Base-by-base conservation (phyloP, 2,888 invertebrate species). In the Cephus rjabovi region DNA sequence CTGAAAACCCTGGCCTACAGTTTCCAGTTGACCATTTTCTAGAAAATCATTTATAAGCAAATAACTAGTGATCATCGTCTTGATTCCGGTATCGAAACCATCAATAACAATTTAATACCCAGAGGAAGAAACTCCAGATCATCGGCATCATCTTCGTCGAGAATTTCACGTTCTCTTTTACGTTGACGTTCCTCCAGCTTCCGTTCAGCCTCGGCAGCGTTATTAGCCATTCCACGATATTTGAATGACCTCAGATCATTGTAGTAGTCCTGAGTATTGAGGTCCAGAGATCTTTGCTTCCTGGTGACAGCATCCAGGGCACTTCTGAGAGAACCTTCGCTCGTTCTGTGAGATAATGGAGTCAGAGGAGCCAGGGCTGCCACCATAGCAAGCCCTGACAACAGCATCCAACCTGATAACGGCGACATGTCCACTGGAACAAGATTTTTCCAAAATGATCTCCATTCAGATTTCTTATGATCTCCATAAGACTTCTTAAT, bases 291-390 rank as follows among this genome's bases (percentile, higher is more conserved):
- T 78, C 92, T 89, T 83, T 93, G 93, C 69, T 93, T 92, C 78
- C 92, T 90, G 69, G 91, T 90, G 40, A 93, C 91, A 2, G 92
- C 93, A 76, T 92, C 91, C 79, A 93, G 84, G 6, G 93, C 93
- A 80, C 92, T 91, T 76, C 88, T 89, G 69, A 93, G 82, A 1
- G 93, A 92, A 79, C 93, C 93, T 77, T 91, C 92, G 79, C 79
- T 84, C 75, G 82, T 80, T 73, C 84, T 85, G 56, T 83, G 87
- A 1, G 87, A 83, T 31, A 79, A 78, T 9, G 83, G 85, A 15
- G 80, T 81, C 40, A 87, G 56, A 30, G 86, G 74, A 74, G 34
- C 34, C 12, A 74, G 30, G 35, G 34, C 74, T 30, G n/a, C 35
- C 35, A 23, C 82, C 73, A 83, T 74, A 70, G 84, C 84, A 79